phyloP scores from a whole-genome alignment of 2,888 invertebrate genomes.

The Ctenicera cuprea region DNA sequence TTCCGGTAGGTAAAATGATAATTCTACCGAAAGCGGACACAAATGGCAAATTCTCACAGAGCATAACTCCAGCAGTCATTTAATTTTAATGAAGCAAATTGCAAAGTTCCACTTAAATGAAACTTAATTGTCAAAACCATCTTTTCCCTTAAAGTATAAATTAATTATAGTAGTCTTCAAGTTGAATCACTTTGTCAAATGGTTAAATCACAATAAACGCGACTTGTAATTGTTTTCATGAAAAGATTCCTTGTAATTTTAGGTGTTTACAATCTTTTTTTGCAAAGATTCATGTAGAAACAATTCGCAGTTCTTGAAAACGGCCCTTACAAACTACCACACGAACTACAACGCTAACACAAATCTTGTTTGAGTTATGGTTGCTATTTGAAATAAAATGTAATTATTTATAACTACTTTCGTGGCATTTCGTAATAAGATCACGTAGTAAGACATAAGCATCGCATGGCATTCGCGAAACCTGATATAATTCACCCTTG shows the following conservation, averaged over 20 bases:
- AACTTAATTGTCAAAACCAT: conserved; percentile 18
- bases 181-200: too few relatives aligned
- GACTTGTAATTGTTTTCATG: too few relatives aligned
- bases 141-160: conserved; percentile 5
- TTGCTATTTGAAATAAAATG: conserved; percentile 40
- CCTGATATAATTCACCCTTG: conserved; percentile 40
- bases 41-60: conserved; percentile 25
- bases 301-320: too few relatives aligned
- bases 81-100: conserved; percentile 32
- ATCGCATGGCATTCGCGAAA: conserved; percentile 39
- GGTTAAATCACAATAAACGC: too few relatives aligned
- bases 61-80: conserved; percentile 29
- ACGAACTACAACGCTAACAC: conserved; percentile 11
- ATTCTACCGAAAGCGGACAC: conserved; percentile 11
- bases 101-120: conserved; percentile 13
- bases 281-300: too few relatives aligned
- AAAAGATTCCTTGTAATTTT: too few relatives aligned
- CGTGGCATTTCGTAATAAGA: conserved; percentile 40
- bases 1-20: conserved; percentile 26
- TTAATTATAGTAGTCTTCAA: not conserved
- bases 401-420: conserved; percentile 44
- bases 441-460: conserved; percentile 43
- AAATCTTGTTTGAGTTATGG: conserved; percentile 35
- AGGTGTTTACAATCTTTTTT: too few relatives aligned
- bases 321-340: not conserved